These are phyloP conservation scores for Eurytoma adleriae DNA, from an alignment of 2,888 invertebrate genomes.

Conservation along the genomic window DNA sequence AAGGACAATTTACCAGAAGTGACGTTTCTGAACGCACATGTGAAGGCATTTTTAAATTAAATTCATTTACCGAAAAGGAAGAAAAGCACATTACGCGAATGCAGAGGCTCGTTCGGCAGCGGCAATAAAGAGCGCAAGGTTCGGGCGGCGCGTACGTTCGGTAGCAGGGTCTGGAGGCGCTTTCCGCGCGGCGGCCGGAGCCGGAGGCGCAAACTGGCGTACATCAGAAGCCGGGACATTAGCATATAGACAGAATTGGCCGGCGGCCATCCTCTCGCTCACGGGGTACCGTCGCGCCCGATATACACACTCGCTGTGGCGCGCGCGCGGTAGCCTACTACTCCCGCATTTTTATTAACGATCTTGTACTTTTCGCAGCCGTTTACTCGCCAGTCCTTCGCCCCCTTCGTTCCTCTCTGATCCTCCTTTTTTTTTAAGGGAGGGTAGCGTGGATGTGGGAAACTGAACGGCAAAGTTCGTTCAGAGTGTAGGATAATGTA, in stretches of 20 bases:
- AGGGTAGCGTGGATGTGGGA: too few species aligned
- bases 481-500: too few species aligned
- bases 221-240: constrained; percentile 71
- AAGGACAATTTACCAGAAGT: too few species aligned
- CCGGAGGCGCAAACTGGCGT: constrained; percentile 66
- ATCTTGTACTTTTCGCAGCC: constrained; percentile 68
- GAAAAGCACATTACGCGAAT: too few species aligned
- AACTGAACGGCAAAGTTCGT: too few species aligned
- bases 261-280: constrained; percentile 57
- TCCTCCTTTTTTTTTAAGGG: too few species aligned
- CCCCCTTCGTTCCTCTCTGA: not conserved
- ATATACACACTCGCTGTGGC: constrained; percentile 13
- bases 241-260: constrained; percentile 75
- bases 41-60: too few species aligned
- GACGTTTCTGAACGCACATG: too few species aligned
- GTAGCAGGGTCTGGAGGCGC: constrained; percentile 32
- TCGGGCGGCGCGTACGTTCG: constrained; percentile 22
- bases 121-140: constrained; percentile 25
- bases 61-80: too few species aligned
- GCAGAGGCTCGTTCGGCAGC: too few species aligned
- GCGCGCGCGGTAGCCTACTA: constrained; percentile 36
- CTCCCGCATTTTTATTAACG: constrained; percentile 70
- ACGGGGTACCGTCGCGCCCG: not conserved
- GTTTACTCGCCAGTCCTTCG: not conserved
- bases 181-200: constrained; percentile 13